Evolutionary conservation across 2,888 invertebrate genomes (phyloP), one percentile per base, ranked within the genome.

Genomic region (Girardia tigrina): DNA sequence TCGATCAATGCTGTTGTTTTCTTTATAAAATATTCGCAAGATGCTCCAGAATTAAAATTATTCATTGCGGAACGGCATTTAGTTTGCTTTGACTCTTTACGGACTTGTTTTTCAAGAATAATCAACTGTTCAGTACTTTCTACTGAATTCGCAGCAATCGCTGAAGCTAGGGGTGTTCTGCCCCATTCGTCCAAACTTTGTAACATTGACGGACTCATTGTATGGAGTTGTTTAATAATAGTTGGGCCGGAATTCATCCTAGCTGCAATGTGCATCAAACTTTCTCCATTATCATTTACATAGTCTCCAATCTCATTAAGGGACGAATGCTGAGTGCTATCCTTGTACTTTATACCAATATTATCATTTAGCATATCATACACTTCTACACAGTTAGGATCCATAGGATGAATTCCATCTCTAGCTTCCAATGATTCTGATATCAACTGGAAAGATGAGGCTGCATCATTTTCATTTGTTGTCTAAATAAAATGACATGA

Each of bases 1-100:
- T 56, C 56, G n/a, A 56, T 56, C 56, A 56, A 56, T 56, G 56
- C 56, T 20, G 56, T 56, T 8, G 56, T 56, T 56, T 56, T 56
- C 56, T 56, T 56, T 8, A 56, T n/a, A 20, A 56, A 56, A 56
- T 56, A 56, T 56, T 56, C 56, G 23, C 56, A 56, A 36, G 36
- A 16, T 20, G n/a, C 23, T 56, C 56, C 56, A 12, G 56, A 56
- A 56, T 56, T 56, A n/a, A 16, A 20, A 12, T 23, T 23, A 56
- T 56, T 56, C 4, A 56, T 56, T 56, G 20, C 56, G 2, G n/a
- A 56, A 56, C 56, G 56, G n/a, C 6, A 12, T 56, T 56, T 56
- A n/a, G n/a, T 56, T 36, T 36, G 36, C 23, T 56, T 56, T 12
- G 56, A 56, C 23, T 56, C 56, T 56, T 56, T 56, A 12, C 56